Conservation (phyloP, 2,797 vertebrate species). For the Schizopygopsis malacanthus region DNA sequence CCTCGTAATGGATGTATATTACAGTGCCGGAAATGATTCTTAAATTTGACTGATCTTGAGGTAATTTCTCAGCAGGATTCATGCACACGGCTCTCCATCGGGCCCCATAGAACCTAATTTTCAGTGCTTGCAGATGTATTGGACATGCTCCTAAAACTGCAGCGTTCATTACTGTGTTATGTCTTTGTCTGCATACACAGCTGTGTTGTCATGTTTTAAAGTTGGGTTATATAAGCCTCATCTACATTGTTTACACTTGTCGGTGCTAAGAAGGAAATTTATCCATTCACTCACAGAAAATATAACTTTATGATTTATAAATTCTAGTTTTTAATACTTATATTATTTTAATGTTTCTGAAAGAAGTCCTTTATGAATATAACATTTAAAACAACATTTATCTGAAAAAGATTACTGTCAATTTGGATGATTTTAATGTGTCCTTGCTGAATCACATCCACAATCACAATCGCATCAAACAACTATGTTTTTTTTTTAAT, state of each 20-base stretch:
- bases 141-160: neutral
- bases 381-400: neutral
- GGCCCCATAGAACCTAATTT: constrained; percentile 16
- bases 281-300: neutral
- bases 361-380: neutral
- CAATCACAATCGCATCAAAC: too few relatives aligned
- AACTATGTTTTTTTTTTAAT: neutral
- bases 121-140: neutral
- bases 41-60: constrained; percentile 3
- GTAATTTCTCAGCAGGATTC: neutral
- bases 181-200: constrained; percentile 4
- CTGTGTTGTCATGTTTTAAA: neutral
- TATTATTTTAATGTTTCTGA: neutral
- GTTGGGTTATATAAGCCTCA: neutral
- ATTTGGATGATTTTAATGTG: neutral
- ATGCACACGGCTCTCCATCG: neutral
- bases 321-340: neutral
- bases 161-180: neutral
- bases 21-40: constrained; percentile 11
- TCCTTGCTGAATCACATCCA: neutral
- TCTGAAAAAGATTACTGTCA: neutral
- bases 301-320: neutral
- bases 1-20: constrained; percentile 13
- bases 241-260: neutral
- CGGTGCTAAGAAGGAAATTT: neutral